Percentiles rank a stretch among this genome's conserved stretches.
Evolutionary conservation across 2,113 vertebrate species (phyloP).

Genomic region (Pachypanchax playfairii): DNA sequence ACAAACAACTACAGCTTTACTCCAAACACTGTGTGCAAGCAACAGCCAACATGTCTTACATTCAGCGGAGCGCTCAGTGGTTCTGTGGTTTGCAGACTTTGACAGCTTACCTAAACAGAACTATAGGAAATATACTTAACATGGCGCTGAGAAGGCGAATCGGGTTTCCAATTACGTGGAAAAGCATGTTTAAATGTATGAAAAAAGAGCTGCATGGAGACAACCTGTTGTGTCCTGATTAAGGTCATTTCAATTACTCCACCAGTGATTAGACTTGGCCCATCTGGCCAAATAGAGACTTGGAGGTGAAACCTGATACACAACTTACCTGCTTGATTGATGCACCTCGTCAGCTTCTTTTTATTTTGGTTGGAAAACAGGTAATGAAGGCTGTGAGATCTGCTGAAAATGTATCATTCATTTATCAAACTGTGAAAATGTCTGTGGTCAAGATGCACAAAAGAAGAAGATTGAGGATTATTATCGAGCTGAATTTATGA

Average conservation of each 20-base stretch:
- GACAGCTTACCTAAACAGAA: conserved; percentile 44
- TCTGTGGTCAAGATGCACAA: too few relatives aligned
- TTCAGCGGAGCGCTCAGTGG: conserved; percentile 19
- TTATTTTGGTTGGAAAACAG: conserved; percentile 26
- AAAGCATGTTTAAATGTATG: conserved; percentile 1
- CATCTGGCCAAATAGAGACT: conserved; percentile 41
- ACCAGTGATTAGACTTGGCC: conserved; percentile 54
- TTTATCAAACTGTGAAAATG: too few relatives aligned
- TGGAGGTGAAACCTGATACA: conserved; percentile 24
- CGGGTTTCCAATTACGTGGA: conserved; percentile 41
- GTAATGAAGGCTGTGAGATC: too few relatives aligned
- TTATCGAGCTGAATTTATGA: too few relatives aligned
- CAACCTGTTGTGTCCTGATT: conserved; percentile 47
- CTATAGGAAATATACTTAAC: conserved; percentile 45
- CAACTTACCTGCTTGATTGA: conserved; percentile 7
- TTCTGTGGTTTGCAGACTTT: conserved; percentile 32
- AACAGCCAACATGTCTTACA: conserved; percentile 18
- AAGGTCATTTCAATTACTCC: conserved; percentile 61
- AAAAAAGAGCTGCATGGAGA: too few relatives aligned
- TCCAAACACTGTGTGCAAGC: neutral
- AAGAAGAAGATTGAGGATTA: too few relatives aligned
- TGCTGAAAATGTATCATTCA: too few relatives aligned
- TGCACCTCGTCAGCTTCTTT: conserved; percentile 32
- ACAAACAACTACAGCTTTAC: conserved; percentile 6
- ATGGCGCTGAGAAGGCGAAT: conserved; percentile 22